These are phyloP conservation scores for Schizotus pectinicornis DNA, from an alignment of 2,888 invertebrate genomes.

Conservation along the genomic window DNA sequence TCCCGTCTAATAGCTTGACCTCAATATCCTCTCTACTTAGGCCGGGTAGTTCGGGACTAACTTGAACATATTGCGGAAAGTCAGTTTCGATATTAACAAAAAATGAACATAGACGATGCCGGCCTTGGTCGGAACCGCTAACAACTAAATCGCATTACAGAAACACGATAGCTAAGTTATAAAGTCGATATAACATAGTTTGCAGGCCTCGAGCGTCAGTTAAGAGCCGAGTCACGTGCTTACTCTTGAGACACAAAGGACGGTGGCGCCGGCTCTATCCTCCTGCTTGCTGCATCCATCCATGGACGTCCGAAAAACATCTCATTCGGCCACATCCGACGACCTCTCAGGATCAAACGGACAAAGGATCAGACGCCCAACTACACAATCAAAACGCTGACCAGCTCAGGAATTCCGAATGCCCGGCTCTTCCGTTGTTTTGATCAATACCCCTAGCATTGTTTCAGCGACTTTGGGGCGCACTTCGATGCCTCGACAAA, in stretches of 20 bases:
- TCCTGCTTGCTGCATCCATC: conserved; percentile 6
- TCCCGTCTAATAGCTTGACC: conserved; percentile 3
- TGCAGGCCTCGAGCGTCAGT: conserved; percentile 10
- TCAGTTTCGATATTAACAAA: conserved; percentile 19
- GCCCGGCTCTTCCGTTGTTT: conserved; percentile 16
- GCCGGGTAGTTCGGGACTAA: conserved; percentile 5
- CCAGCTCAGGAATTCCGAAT: conserved; percentile 31
- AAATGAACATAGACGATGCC: conserved; percentile 6
- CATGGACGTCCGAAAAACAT: conserved; percentile 15
- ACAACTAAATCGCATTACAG: conserved; percentile 28
- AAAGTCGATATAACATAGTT: conserved; percentile 24
- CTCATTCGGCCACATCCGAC: conserved; percentile 6
- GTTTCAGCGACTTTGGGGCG: conserved; percentile 10
- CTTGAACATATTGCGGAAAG: conserved; percentile 8
- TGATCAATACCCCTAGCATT: conserved; percentile 21
- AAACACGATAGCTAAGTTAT: conserved; percentile 23
- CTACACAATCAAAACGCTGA: conserved; percentile 32
- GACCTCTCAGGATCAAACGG: conserved; percentile 29
- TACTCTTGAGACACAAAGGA: conserved; percentile 22
- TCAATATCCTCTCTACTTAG: conserved; percentile 13
- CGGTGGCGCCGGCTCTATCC: conserved; percentile 1
- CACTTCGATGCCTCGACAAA: conserved; percentile 15
- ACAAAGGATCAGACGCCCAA: conserved; percentile 33
- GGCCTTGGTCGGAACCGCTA: conserved; percentile 16
- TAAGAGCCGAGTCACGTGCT: conserved; percentile 20